Conservation (phyloP, 37 sponge, comb jelly and placozoan genomes). For the Ianthella basta region DNA sequence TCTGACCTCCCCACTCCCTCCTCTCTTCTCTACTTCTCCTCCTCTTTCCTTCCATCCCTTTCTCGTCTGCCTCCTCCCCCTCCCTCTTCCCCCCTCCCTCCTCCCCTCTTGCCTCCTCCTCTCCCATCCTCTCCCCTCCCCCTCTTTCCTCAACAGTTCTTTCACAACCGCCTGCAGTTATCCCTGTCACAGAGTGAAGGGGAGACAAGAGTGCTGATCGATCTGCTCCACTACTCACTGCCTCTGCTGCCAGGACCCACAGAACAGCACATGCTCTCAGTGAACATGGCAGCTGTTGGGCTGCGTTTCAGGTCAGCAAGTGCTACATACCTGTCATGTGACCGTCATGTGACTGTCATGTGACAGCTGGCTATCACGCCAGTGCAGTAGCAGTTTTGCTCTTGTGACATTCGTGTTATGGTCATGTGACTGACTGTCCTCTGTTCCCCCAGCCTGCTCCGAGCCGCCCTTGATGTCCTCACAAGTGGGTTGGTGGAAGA, state of each 20-base stretch:
- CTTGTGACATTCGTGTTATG: background rate
- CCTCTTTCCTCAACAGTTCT: background rate
- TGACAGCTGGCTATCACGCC: conserved; percentile 2
- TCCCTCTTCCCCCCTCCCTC: too few species aligned
- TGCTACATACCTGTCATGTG: too few species aligned
- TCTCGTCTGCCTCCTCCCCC: too few species aligned
- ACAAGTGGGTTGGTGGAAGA: conserved; percentile 26
- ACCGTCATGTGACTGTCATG: conserved; percentile 22
- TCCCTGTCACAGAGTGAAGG: too few species aligned
- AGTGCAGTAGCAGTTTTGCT: background rate
- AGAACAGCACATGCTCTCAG: background rate
- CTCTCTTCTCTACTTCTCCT: too few species aligned
- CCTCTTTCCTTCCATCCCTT: background rate
- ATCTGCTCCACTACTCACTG: conserved; percentile 19
- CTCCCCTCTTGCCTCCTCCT: too few species aligned
- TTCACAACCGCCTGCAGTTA: background rate
- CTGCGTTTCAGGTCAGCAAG: conserved; percentile 2
- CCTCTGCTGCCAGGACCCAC: conserved; percentile 9
- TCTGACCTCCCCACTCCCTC: too few species aligned
- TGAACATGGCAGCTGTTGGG: conserved; percentile 6
- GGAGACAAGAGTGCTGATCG: background rate
- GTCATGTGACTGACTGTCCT: background rate
- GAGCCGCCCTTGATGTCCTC: conserved; percentile 3
- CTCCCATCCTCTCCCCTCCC: background rate
- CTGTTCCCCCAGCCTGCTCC: background rate